These are phyloP conservation scores for Sericinus montela DNA, from an alignment of 2,888 invertebrate genomes.

Conservation along the genomic window DNA sequence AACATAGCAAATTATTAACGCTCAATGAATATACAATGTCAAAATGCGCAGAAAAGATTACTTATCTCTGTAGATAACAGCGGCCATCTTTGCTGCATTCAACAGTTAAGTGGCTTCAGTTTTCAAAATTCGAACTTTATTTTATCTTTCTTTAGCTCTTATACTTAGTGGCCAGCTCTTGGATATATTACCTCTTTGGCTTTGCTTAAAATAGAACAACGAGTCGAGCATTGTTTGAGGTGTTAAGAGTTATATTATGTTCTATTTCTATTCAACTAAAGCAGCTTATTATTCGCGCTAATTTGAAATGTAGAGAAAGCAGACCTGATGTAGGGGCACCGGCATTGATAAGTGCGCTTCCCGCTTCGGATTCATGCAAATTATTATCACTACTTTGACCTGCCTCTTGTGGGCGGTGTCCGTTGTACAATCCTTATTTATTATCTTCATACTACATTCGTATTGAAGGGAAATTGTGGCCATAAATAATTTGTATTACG, in stretches of 20 bases:
- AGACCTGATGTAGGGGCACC: constrained; percentile 49
- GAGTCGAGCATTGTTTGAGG: background rate
- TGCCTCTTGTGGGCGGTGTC: constrained; percentile 47
- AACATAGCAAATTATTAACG: background rate
- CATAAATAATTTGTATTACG: constrained; percentile 9
- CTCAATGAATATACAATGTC: constrained; percentile 13
- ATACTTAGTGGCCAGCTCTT: constrained; percentile 30
- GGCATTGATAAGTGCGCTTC: constrained; percentile 65
- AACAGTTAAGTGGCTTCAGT: constrained; percentile 30
- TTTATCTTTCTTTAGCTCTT: constrained; percentile 34
- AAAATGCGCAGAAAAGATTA: constrained; percentile 25
- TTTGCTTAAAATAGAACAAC: constrained; percentile 18
- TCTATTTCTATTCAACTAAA: constrained; percentile 19
- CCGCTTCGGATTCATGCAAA: constrained; percentile 60
- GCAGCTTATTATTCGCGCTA: constrained; percentile 17
- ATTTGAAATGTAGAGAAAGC: constrained; percentile 47
- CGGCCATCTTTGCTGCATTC: constrained; percentile 28
- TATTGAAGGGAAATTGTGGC: constrained; percentile 11
- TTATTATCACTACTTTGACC: constrained; percentile 64
- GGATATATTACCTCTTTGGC: constrained; percentile 27
- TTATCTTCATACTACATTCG: constrained; percentile 22
- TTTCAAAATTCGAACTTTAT: constrained; percentile 34
- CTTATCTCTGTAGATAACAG: constrained; percentile 30
- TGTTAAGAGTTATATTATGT: constrained; percentile 5
- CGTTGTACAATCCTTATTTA: constrained; percentile 55